These are phyloP conservation scores for Anguilla marmorata DNA, from an alignment of 2,797 vertebrate genomes.

Conservation along the genomic window DNA sequence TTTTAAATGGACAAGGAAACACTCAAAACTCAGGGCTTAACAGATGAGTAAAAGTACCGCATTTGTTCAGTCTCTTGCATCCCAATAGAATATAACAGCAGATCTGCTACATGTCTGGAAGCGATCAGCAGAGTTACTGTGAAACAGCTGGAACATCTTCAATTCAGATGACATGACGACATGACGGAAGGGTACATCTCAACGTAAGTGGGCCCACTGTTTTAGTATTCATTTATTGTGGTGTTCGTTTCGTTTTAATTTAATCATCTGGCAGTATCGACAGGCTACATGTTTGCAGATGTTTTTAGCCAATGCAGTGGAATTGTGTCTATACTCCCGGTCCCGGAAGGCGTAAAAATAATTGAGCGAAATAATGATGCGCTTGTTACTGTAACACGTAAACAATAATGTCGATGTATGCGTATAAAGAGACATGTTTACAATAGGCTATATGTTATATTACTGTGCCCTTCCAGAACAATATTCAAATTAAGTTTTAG, in stretches of 20 bases:
- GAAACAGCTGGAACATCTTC: constrained; percentile 14
- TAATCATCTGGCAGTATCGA: background rate
- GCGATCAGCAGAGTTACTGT: background rate
- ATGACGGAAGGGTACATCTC: constrained; percentile 13
- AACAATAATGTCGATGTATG: background rate
- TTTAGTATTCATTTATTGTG: background rate
- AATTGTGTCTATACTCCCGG: constrained; percentile 17
- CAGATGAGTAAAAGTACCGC: constrained; percentile 17
- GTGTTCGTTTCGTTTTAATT: constrained; percentile 15
- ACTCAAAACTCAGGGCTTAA: constrained; percentile 26
- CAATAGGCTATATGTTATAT: background rate
- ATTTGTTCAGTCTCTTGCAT: constrained; percentile 26
- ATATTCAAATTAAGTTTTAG: background rate
- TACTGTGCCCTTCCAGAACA: background rate
- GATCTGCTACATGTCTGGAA: constrained; percentile 18
- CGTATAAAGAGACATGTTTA: background rate
- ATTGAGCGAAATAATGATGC: background rate
- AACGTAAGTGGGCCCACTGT: constrained; percentile 29
- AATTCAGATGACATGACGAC: constrained; percentile 23
- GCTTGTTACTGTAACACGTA: background rate
- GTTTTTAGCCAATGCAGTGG: constrained; percentile 18
- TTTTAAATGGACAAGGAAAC: constrained; percentile 4
- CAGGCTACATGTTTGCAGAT: constrained; percentile 1
- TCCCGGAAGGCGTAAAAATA: background rate
- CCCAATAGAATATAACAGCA: constrained; percentile 19